Conservation (phyloP, 2,113 vertebrate genomes). For the Pheucticus melanocephalus region DNA sequence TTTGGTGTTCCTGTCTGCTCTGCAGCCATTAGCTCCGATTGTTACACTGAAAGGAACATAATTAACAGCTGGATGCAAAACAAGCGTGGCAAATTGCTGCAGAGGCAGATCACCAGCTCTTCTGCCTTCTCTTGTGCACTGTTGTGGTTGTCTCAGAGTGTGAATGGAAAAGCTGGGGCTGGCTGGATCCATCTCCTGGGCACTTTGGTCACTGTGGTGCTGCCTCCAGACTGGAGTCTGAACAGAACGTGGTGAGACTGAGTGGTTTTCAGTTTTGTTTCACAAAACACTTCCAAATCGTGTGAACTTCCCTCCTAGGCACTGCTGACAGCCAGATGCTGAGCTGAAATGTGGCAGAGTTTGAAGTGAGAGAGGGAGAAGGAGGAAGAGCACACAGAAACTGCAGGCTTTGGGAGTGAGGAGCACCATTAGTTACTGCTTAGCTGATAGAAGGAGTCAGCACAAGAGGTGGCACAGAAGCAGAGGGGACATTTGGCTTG, state of each 20-base stretch:
- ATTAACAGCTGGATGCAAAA: conserved; percentile 75
- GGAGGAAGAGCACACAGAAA: background rate
- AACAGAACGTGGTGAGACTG: background rate
- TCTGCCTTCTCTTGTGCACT: conserved; percentile 8
- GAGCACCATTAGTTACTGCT: background rate
- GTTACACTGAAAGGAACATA: conserved; percentile 72
- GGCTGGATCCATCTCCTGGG: background rate
- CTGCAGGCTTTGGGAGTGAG: background rate
- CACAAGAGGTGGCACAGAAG: background rate
- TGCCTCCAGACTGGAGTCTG: conserved; percentile 8
- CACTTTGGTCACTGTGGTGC: background rate
- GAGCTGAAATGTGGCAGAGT: conserved; percentile 15
- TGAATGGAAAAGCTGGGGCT: background rate
- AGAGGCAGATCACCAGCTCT: conserved; percentile 48
- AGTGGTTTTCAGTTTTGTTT: background rate
- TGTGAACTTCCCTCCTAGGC: conserved; percentile 18
- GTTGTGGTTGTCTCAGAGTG: background rate
- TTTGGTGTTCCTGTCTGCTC: conserved; percentile 52
- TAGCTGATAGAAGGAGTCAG: background rate
- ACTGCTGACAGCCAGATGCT: conserved; percentile 38
- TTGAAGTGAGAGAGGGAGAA: background rate
- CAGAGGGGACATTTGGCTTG: background rate
- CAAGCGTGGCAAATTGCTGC: conserved; percentile 69
- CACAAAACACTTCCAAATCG: background rate
- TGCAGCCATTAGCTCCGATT: conserved; percentile 67